A percentile compares a stretch with the other conserved stretches of the same genome.
phyloP scores from a whole-genome alignment of 2,888 invertebrate species.

The Drosophila quinaria region DNA sequence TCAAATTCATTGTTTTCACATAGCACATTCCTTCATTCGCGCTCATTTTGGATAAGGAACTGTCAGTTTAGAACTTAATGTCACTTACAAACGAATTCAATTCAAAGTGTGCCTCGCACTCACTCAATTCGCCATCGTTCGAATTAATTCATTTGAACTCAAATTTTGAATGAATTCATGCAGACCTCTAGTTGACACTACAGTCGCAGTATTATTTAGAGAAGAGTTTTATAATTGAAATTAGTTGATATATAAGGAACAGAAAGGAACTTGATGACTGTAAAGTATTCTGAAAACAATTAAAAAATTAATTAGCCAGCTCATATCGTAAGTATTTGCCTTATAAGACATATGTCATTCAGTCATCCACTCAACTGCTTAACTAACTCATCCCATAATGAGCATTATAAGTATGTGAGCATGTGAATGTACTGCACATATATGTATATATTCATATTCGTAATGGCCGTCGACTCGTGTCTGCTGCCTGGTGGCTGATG shows the following conservation, averaged over 20 bases:
- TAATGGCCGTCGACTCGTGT: constrained; percentile 39
- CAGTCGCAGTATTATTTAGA: background rate
- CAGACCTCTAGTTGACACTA: too few relatives aligned
- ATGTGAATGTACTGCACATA: background rate
- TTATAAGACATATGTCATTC: constrained; percentile 39
- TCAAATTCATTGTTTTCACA: too few relatives aligned
- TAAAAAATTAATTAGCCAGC: constrained; percentile 10
- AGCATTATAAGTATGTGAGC: constrained; percentile 19
- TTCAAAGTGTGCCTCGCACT: too few relatives aligned
- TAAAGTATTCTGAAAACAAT: background rate
- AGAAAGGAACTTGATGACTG: constrained; percentile 1
- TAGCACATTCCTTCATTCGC: too few relatives aligned
- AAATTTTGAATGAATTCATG: too few relatives aligned
- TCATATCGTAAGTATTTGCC: constrained; percentile 22
- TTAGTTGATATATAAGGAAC: background rate
- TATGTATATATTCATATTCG: constrained; percentile 13
- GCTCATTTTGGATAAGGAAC: too few relatives aligned
- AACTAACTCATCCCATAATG: constrained; percentile 43
- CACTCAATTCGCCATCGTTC: too few relatives aligned
- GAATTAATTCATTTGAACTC: too few relatives aligned
- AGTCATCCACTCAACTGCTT: constrained; percentile 18
- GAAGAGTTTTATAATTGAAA: background rate
- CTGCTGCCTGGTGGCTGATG: constrained; percentile 4
- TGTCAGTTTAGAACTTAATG: too few relatives aligned
- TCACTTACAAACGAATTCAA: too few relatives aligned